phyloP scores from a whole-genome alignment of 2,113 vertebrate genomes.

The Tinamus guttatus region DNA sequence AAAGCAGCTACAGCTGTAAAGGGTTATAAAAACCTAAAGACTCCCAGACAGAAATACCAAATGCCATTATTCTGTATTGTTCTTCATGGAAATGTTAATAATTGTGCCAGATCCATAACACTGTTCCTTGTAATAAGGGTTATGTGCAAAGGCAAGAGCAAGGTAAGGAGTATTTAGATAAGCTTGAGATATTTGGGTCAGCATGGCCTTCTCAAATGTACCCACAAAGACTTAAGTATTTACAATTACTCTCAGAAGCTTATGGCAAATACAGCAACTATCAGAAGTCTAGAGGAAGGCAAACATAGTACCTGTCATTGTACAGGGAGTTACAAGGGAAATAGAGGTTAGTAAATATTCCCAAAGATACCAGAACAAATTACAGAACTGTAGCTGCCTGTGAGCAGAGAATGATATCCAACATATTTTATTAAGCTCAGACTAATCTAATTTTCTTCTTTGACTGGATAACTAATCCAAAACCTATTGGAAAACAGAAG shows the following conservation, averaged over 20 bases:
- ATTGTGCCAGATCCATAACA: slow-evolving; percentile 48
- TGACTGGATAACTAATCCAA: neutral
- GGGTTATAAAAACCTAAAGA: neutral
- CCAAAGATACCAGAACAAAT: neutral
- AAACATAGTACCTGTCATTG: neutral
- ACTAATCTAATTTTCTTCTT: neutral
- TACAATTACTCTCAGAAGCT: slow-evolving; percentile 7
- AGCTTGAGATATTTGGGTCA: slow-evolving; percentile 63
- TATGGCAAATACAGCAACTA: neutral
- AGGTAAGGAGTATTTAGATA: slow-evolving; percentile 65
- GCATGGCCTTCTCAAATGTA: slow-evolving; percentile 24
- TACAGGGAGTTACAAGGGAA: neutral
- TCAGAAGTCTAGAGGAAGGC: slow-evolving; percentile 2
- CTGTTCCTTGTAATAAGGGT: slow-evolving; percentile 26
- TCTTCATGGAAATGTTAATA: slow-evolving; percentile 61
- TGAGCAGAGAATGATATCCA: neutral
- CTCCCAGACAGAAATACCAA: slow-evolving; percentile 28
- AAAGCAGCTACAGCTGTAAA: neutral
- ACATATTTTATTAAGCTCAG: neutral
- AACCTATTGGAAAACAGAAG: neutral
- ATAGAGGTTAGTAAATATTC: neutral
- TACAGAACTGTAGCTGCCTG: neutral
- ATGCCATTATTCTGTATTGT: slow-evolving; percentile 32
- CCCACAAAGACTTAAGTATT: slow-evolving; percentile 11
- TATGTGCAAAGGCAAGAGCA: slow-evolving; percentile 50